Base-by-base conservation (phyloP, 2,797 vertebrate species). In the Neomorphus geoffroyi region DNA sequence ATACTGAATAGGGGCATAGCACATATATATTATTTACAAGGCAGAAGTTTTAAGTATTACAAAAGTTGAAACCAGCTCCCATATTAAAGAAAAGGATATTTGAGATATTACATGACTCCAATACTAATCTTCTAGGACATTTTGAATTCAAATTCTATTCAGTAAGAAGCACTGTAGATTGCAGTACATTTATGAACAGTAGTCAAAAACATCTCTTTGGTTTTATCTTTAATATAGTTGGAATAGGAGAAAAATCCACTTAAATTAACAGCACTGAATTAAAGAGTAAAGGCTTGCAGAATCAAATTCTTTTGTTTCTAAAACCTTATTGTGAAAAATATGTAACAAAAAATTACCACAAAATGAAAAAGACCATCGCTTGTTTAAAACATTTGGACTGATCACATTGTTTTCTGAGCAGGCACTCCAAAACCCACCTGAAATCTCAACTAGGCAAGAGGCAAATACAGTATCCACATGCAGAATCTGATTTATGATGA, bases 11-110 rank as follows among this genome's bases (percentile, higher is more conserved):
- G 53, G 26, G 11, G 39, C n/a, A 89, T 19, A 91, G 60, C 19
- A 51, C 18, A 72, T 70, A 88, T 90, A 51, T 62, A 90, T 97
- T 96, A 96, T 96, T 95, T 95, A 96, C 79, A 60, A 91, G 87
- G 73, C 35, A 93, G 79, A 90, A 83, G 18, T 35, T 45, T 85
- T 78, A 91, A 83, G 61, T 58, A 74, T 71, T 85, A 48, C 13
- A 69, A 64, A 88, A 91, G 53, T 46, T 95, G 65, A 92, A 94
- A 78, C 6, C 43, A 92, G 39, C 19, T 83, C 32, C n/a, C 10
- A 11, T 65, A 51, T 70, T 84, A 88, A 85, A 80, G 27, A 86
- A 81, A 67, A 10, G 4, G 5, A 46, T 78, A 71, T 78, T 58
- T 83, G 39, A 95, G 45, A 78, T 51, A 77, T 50, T 85, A 74